Base-by-base conservation (phyloP, 2,113 vertebrate genomes). In the Phylloscopus whistleri region DNA sequence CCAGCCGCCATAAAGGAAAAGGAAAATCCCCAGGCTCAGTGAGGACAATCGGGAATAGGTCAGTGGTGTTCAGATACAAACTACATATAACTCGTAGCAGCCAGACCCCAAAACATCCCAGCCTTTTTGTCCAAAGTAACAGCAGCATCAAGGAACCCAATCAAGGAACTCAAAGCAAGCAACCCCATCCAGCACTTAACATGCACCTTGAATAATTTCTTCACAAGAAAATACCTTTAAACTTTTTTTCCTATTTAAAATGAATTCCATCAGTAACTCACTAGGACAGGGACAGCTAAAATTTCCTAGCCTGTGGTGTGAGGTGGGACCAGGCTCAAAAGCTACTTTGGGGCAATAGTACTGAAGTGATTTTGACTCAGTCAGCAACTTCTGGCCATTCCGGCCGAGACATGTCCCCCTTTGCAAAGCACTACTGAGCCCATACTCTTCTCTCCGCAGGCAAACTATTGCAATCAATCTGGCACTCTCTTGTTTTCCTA, bases 391-490 rank as follows among this genome's bases (percentile, higher is more conserved):
- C 35, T 22, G 49, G 31, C 31, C 67, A 9, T n/a, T 63, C 51
- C 0, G 7, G 59, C 39, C 14, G n/a, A 26, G 62, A 24, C 14
- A 1, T 0, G 23, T 2, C 24, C 4, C 6, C 51, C 51, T 51
- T 11, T 22, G 39, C 63, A 62, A 58, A 77, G 52, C 48, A 19
- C 77, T 8, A 7, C 7, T 11, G 24, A 62, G 41, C 30, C 62
- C 33, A 3, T 7, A 4, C 43, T 16, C 10, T 51, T 51, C 28
- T 66, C 41, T 77, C n/a, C 53, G 10, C 1, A 22, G 52, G 24
- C 33, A 67, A 88, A 24, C 6, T 9, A 21, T 1, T 49, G n/a
- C 27, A 67, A 59, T 9, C 31, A 12, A 51, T 16, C 27, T 9
- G 22, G 23, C 37, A 20, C 18, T 30, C 44, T 13, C 2, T 0